A percentile compares a stretch with the other conserved stretches of the same genome.
Evolutionary conservation across 2,113 vertebrate species (phyloP).

Genomic region (Esox niger): DNA sequence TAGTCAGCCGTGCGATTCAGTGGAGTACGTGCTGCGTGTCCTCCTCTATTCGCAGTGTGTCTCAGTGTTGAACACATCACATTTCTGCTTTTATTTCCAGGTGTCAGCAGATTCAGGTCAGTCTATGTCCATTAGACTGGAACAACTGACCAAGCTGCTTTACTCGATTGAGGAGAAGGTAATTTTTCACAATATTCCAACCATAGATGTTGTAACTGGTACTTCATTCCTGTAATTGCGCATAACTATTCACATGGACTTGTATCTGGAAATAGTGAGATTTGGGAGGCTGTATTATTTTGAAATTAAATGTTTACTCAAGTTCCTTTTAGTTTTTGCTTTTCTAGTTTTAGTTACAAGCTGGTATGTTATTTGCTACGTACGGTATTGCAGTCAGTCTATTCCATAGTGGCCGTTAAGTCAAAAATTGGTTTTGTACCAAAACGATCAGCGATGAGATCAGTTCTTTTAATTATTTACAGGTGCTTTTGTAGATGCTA

Average conservation of each 20-base stretch:
- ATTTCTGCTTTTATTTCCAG: slow-evolving; percentile 60
- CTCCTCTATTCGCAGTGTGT: too few relatives aligned
- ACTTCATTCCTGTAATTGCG: not conserved
- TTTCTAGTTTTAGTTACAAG: too few relatives aligned
- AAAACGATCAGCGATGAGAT: too few relatives aligned
- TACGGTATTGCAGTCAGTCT: not conserved
- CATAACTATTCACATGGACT: not conserved
- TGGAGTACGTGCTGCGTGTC: too few relatives aligned
- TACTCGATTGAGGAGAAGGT: slow-evolving; percentile 96
- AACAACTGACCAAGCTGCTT: slow-evolving; percentile 85
- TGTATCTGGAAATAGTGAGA: too few relatives aligned
- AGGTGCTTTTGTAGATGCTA: too few relatives aligned
- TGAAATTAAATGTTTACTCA: not conserved
- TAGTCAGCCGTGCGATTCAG: too few relatives aligned
- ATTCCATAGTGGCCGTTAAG: too few relatives aligned
- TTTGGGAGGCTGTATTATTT: not conserved
- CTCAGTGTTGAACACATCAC: too few relatives aligned
- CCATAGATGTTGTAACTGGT: not conserved
- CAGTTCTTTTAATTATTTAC: too few relatives aligned
- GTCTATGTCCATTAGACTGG: slow-evolving; percentile 78
- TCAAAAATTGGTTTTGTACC: too few relatives aligned
- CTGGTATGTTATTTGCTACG: too few relatives aligned
- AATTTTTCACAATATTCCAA: not conserved
- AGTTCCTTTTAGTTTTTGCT: not conserved
- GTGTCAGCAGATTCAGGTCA: slow-evolving; percentile 72